Conservation (phyloP, 2,888 invertebrate species). For the Lysandra bellargus region DNA sequence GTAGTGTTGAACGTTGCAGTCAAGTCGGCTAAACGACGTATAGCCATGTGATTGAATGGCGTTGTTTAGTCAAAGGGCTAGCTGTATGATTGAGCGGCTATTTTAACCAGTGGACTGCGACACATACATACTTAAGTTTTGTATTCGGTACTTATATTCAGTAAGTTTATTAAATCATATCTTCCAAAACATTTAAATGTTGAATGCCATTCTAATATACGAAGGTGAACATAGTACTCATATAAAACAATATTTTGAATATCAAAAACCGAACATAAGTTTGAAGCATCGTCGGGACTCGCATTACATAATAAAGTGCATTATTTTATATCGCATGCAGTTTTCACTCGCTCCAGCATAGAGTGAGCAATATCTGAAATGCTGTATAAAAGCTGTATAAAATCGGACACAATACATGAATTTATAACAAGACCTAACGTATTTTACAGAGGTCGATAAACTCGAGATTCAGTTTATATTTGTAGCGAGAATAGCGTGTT, state of each 20-base stretch:
- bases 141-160: too few relatives aligned
- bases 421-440: slow-evolving; percentile 24
- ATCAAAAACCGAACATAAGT: not conserved
- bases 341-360: slow-evolving; percentile 11
- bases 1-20: too few relatives aligned
- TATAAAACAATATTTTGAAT: not conserved
- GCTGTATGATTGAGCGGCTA: too few relatives aligned
- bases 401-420: slow-evolving; percentile 28
- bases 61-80: too few relatives aligned
- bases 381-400: slow-evolving; percentile 27
- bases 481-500: slow-evolving; percentile 22
- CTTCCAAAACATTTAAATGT: too few relatives aligned
- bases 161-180: too few relatives aligned
- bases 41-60: too few relatives aligned
- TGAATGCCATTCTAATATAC: not conserved
- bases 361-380: slow-evolving; percentile 12
- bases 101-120: too few relatives aligned
- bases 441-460: slow-evolving; percentile 23
- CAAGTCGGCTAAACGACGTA: too few relatives aligned
- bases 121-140: too few relatives aligned
- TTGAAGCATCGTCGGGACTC: not conserved
- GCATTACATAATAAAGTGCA: not conserved
- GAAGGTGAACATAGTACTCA: not conserved
- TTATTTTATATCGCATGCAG: slow-evolving; percentile 18
- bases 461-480: slow-evolving; percentile 22